Percentiles rank a stretch among this genome's conserved stretches.
These are phyloP conservation scores for Laspeyria flexula DNA, from an alignment of 2,888 invertebrate species.

Conservation along the genomic window DNA sequence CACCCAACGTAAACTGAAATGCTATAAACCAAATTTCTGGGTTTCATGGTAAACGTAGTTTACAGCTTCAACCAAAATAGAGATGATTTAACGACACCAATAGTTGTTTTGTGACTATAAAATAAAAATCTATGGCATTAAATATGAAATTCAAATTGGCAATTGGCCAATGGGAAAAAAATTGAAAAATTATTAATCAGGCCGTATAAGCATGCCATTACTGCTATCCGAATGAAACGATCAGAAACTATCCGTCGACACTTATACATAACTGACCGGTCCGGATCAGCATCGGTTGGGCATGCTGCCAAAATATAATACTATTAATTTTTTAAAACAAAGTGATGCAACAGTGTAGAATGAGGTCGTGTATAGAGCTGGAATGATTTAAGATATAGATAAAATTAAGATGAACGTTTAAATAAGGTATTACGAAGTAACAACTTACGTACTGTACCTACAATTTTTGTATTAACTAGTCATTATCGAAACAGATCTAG, in stretches of 20 bases:
- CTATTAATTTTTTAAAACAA: slow-evolving; percentile 57
- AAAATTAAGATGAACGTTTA: slow-evolving; percentile 13
- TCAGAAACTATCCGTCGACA: slow-evolving; percentile 35
- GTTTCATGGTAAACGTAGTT: slow-evolving; percentile 33
- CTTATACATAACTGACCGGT: slow-evolving; percentile 26
- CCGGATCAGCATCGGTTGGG: slow-evolving; percentile 51
- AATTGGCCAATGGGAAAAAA: slow-evolving; percentile 5
- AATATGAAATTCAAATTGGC: slow-evolving; percentile 21
- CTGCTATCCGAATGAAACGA: slow-evolving; percentile 32
- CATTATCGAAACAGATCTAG: too few relatives aligned
- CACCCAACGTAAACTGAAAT: slow-evolving; percentile 23
- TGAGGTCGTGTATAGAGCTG: slow-evolving; percentile 42
- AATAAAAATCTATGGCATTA: slow-evolving; percentile 29
- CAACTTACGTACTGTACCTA: not conserved
- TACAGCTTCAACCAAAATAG: slow-evolving; percentile 37
- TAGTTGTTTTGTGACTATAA: slow-evolving; percentile 29
- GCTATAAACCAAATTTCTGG: slow-evolving; percentile 37
- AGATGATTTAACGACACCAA: slow-evolving; percentile 39
- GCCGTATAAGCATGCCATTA: slow-evolving; percentile 17
- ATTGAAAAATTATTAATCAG: slow-evolving; percentile 5
- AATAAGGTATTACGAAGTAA: not conserved
- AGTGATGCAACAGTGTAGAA: slow-evolving; percentile 54
- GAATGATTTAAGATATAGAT: slow-evolving; percentile 18
- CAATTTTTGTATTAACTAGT: too few relatives aligned
- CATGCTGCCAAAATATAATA: slow-evolving; percentile 62